Evolutionary conservation across 2,113 vertebrate genomes (phyloP).

Genomic region (Hypocryptadius cinnamomeus): DNA sequence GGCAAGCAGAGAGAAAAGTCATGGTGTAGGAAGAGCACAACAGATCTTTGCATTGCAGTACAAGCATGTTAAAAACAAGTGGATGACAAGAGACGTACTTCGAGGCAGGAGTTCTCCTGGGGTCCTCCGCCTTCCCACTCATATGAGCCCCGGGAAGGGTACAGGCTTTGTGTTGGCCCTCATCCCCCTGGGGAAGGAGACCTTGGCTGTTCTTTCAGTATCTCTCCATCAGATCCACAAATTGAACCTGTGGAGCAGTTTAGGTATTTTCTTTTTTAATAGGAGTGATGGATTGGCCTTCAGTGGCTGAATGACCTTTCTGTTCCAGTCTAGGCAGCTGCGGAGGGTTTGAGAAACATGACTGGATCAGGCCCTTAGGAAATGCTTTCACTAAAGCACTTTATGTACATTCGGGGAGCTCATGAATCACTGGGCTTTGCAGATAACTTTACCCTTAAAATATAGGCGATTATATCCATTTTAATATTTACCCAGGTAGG

Average conservation of each 20-base stretch:
- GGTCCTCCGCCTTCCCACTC: not conserved
- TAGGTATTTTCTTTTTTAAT: constrained; percentile 50
- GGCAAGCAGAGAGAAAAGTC: not conserved
- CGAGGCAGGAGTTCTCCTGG: not conserved
- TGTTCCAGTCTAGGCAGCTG: constrained; percentile 53
- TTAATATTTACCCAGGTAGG: constrained; percentile 52
- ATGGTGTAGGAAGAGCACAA: not conserved
- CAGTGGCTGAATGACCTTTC: constrained; percentile 61
- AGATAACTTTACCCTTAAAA: constrained; percentile 31
- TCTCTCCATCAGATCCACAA: constrained; percentile 1
- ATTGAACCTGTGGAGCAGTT: constrained; percentile 32
- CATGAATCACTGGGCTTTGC: constrained; percentile 31
- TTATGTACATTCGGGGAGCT: not conserved
- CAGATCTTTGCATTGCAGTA: not conserved
- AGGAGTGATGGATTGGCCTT: constrained; percentile 57
- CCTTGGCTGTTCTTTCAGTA: not conserved
- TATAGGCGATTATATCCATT: not conserved
- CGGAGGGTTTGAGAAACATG: not conserved
- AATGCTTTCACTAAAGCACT: constrained; percentile 44
- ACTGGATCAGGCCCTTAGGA: constrained; percentile 58
- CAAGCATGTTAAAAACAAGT: not conserved
- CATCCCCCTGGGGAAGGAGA: not conserved
- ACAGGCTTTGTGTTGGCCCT: not conserved
- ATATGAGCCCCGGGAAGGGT: not conserved
- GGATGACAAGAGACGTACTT: not conserved